Conservation (phyloP, 1,140 invertebrate genomes). For the Drosophila orosa region DNA sequence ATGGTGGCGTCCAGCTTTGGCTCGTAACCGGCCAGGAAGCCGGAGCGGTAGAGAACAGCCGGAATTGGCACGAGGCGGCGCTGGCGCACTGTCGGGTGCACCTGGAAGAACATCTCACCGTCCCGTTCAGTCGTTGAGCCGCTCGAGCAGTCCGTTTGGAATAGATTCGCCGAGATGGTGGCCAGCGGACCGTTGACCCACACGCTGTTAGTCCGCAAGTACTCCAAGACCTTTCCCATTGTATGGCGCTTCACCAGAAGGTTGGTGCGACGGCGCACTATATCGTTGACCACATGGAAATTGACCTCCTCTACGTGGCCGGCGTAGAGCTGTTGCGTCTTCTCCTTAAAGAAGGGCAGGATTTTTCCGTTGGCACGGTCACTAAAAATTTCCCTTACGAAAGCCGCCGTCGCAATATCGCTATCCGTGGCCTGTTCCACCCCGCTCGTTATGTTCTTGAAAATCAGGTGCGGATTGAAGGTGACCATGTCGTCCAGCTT, state of each 20-base stretch:
- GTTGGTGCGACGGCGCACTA: constrained; percentile 91
- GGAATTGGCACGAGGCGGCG: constrained; percentile 92
- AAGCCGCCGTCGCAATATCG: constrained; percentile 90
- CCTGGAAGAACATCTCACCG: constrained; percentile 93
- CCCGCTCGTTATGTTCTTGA: constrained; percentile 92
- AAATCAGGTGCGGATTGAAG: constrained; percentile 93
- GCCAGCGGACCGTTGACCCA: constrained; percentile 89
- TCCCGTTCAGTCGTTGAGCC: constrained; percentile 90
- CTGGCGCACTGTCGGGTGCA: constrained; percentile 90
- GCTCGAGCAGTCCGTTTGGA: constrained; percentile 90
- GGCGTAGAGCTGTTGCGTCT: constrained; percentile 93
- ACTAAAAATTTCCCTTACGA: constrained; percentile 91
- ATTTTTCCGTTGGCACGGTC: constrained; percentile 91
- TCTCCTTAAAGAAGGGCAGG: constrained; percentile 93
- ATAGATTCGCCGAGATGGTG: constrained; percentile 91
- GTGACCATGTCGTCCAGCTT: constrained; percentile 94
- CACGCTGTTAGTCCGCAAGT: constrained; percentile 89
- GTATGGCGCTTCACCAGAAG: constrained; percentile 91
- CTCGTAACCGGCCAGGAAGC: constrained; percentile 92
- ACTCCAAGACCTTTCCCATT: constrained; percentile 90
- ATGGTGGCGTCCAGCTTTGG: constrained; percentile 92
- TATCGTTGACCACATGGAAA: constrained; percentile 91
- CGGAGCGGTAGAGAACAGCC: constrained; percentile 90
- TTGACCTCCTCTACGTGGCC: constrained; percentile 93
- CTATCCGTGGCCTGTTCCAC: constrained; percentile 87